phyloP scores from a whole-genome alignment of 1,140 invertebrate species.

The Euura lappo region DNA sequence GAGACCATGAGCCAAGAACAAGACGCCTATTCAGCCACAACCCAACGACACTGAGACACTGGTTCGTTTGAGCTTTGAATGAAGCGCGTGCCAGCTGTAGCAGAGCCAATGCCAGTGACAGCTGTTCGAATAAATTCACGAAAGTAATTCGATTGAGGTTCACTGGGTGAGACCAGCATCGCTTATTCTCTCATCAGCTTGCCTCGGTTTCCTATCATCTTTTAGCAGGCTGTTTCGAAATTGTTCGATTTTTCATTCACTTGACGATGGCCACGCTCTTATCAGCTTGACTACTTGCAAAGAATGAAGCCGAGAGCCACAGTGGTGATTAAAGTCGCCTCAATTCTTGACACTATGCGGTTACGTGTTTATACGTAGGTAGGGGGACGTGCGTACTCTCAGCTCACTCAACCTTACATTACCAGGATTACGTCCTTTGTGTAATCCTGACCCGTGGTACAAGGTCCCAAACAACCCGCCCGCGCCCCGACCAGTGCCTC shows the following conservation, averaged over 20 bases:
- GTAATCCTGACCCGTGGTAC: neutral
- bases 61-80: neutral
- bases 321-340: no score
- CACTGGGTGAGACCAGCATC: neutral
- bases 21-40: neutral
- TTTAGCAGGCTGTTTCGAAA: no score
- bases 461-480: neutral
- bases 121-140: neutral
- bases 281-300: no score
- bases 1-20: neutral
- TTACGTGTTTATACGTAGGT: neutral
- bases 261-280: no score
- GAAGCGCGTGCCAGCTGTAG: neutral
- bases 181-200: neutral
- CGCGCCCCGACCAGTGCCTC: neutral
- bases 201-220: no score
- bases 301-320: no score
- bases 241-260: no score
- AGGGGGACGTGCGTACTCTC: neutral
- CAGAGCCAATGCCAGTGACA: neutral
- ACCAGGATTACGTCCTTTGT: slow-evolving; percentile 6
- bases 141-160: neutral
- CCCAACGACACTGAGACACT: no score
- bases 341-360: no score
- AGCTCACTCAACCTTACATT: neutral